Evolutionary conservation across 1,140 invertebrate genomes (phyloP).

Genomic region (Drosophila neocordata): DNA sequence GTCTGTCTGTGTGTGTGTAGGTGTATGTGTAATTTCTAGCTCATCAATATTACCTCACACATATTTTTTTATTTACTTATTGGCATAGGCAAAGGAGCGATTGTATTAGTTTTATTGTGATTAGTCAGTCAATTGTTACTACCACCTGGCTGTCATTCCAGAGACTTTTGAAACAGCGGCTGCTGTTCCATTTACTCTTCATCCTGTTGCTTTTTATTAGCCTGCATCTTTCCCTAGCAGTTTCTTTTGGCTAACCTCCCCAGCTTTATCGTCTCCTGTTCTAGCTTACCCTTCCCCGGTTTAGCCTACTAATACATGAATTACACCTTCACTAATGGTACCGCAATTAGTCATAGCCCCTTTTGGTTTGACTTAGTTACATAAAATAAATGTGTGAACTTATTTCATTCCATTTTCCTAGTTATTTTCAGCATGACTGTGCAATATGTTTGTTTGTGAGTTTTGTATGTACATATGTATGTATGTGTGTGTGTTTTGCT

Average conservation of each 20-base stretch:
- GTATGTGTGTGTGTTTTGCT: slow-evolving; percentile 37
- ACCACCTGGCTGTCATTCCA: no score
- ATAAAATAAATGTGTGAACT: slow-evolving; percentile 78
- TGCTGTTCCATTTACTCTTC: no score
- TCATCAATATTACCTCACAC: slow-evolving; percentile 13
- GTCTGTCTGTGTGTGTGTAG: background rate
- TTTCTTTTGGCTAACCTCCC: no score
- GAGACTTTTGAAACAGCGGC: no score
- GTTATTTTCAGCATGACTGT: slow-evolving; percentile 32
- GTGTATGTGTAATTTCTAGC: slow-evolving; percentile 11
- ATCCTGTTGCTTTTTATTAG: no score
- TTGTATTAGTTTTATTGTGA: background rate
- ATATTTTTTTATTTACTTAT: slow-evolving; percentile 19
- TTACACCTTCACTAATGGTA: slow-evolving; percentile 6
- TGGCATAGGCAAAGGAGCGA: slow-evolving; percentile 28
- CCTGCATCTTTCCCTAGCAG: no score
- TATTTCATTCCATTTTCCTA: slow-evolving; percentile 66
- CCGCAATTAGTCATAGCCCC: slow-evolving; percentile 66
- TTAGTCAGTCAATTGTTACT: background rate
- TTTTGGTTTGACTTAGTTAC: slow-evolving; percentile 50
- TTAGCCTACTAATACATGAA: background rate
- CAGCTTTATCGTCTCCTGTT: background rate
- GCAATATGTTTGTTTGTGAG: slow-evolving; percentile 25
- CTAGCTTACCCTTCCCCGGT: slow-evolving; percentile 9
- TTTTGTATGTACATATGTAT: slow-evolving; percentile 26